Evolutionary conservation across 2,113 vertebrate species (phyloP).

Genomic region (Aythya baeri): DNA sequence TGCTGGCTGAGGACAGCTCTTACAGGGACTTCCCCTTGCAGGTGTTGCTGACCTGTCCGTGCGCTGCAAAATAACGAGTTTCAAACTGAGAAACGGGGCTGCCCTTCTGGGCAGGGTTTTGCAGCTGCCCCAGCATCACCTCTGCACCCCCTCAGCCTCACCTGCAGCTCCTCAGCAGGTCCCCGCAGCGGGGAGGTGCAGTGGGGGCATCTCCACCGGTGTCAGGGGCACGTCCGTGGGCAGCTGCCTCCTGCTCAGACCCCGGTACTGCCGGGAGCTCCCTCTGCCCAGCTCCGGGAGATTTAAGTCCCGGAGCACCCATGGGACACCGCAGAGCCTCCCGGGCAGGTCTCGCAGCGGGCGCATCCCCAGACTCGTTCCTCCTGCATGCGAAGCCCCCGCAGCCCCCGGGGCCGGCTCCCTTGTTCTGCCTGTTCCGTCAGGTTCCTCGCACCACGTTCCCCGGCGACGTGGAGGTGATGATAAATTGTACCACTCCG

Average conservation of each 20-base stretch:
- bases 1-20: neutral
- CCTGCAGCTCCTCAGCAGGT: neutral
- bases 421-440: slow-evolving; percentile 21
- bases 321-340: too few relatives aligned
- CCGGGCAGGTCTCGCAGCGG: neutral
- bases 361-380: neutral
- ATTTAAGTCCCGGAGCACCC: neutral
- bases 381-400: neutral
- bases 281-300: fast-evolving
- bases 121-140: neutral
- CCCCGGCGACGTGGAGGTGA: neutral
- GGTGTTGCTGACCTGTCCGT: neutral
- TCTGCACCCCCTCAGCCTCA: fast-evolving
- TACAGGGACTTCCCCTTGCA: neutral
- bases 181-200: fast-evolving
- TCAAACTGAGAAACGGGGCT: neutral
- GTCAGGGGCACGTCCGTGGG: neutral
- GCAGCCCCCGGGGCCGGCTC: neutral
- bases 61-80: fast-evolving
- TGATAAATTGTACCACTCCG: neutral
- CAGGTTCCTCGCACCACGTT: neutral
- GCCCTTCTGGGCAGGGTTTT: neutral
- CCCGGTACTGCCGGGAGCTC: neutral
- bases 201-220: neutral
- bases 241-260: neutral